Percentiles rank a stretch among this genome's conserved stretches.
These are phyloP conservation scores for Scaeva pyrastri DNA, from an alignment of 2,888 invertebrate genomes.

Conservation along the genomic window DNA sequence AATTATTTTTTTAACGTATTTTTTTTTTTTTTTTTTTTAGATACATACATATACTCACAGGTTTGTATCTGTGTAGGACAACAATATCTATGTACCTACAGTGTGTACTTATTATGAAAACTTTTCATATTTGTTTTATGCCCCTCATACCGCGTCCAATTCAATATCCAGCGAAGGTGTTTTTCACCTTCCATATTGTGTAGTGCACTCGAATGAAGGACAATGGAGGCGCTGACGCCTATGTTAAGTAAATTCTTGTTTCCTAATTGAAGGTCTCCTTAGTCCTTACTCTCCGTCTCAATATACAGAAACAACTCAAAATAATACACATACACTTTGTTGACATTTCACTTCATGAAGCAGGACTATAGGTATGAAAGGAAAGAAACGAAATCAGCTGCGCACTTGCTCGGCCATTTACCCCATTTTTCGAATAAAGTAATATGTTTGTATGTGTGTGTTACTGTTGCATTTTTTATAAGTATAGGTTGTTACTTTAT, in stretches of 20 bases:
- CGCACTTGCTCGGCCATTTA: conserved; percentile 64
- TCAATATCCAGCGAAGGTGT: conserved; percentile 30
- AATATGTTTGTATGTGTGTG: conserved; percentile 23
- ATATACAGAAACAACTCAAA: background rate
- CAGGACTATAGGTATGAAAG: background rate
- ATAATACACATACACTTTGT: conserved; percentile 55
- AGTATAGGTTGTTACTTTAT: no score
- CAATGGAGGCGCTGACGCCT: conserved; percentile 71
- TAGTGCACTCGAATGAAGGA: conserved; percentile 68
- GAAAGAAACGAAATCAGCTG: background rate
- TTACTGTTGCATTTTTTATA: background rate
- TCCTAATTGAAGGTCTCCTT: conserved; percentile 71
- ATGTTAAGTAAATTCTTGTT: conserved; percentile 72
- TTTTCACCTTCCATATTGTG: conserved; percentile 58
- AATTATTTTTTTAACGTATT: no score
- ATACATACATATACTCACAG: background rate
- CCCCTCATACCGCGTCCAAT: background rate
- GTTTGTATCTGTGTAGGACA: conserved; percentile 5
- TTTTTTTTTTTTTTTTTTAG: background rate
- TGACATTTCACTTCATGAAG: conserved; percentile 45
- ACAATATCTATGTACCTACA: conserved; percentile 32
- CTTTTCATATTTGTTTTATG: conserved; percentile 32
- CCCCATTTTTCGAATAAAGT: conserved; percentile 50
- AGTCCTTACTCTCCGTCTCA: background rate
- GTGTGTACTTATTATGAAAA: conserved; percentile 33